Evolutionary conservation across 2,113 vertebrate species (phyloP), one percentile per base, ranked within the genome.

Genomic region (Aptenodytes forsteri): DNA sequence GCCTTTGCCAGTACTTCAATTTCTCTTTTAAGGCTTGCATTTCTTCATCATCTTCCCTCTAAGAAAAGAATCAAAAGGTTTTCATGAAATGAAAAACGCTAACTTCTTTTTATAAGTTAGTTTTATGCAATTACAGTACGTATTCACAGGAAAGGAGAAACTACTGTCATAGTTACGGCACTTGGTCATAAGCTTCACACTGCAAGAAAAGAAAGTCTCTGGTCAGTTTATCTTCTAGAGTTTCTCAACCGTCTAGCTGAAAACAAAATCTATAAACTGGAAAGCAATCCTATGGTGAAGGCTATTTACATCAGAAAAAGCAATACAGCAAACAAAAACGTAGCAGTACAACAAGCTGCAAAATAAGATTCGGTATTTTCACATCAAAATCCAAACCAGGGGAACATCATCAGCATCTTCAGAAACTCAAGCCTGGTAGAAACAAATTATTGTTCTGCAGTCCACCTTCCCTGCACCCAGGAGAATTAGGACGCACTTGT

Each of bases 1-100:
- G 98, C 78, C 99, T 98, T 92, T 99, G 99, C 99, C 99, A 99
- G 90, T 99, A 99, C 93, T 99, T 99, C 56, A 99, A 82, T 97
- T 99, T 99, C 87, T 99, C 99, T 94, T 99, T 99, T 95, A 99
- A 98, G 8, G 99, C 98, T 88, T 99, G 98, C 93, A 98, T 98
- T 98, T 99, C 99, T 97, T 99, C 99, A 55, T 99, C 98, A 42
- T 98, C 99, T 97, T 99, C 99, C 96, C 98, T 99, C 99, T 93
- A 47, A 64, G n/a, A 88, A 89, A 85, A 44, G 2, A 97, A 77
- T 11, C 5, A 16, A 70, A 49, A 72, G 0, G 3, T 76, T 76
- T 91, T 46, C 8, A 82, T 62, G 6, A 78, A 89, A 78, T 42
- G 6, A 75, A 83, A 90, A 86, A 61, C 0, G 1, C 10, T 12